Evolutionary conservation across 2,113 vertebrate genomes (phyloP).

Genomic region (Lichenostomus cassidix): DNA sequence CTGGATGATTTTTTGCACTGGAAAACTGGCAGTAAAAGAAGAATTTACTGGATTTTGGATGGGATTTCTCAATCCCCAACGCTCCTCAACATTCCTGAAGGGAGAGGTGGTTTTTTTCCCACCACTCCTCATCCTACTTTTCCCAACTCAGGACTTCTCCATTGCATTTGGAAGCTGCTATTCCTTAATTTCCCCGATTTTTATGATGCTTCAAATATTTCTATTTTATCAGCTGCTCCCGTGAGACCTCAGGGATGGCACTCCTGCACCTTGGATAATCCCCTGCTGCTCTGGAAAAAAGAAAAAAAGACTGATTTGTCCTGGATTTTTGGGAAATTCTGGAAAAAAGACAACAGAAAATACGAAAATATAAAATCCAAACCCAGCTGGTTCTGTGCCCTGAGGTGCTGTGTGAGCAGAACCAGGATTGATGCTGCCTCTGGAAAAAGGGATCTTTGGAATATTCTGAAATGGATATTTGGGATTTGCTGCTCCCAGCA

Average conservation of each 20-base stretch:
- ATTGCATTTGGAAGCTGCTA: not conserved
- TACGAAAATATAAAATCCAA: no score
- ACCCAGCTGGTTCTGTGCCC: no score
- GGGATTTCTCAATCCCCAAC: not conserved
- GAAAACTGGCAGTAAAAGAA: not conserved
- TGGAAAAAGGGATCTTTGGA: no score
- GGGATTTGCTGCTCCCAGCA: not conserved
- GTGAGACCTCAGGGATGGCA: constrained; percentile 4
- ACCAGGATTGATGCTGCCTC: no score
- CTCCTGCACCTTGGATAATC: not conserved
- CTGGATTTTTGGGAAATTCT: no score
- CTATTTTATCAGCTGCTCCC: not conserved
- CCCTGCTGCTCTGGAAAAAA: not conserved
- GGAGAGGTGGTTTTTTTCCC: not conserved
- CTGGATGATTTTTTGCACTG: not conserved
- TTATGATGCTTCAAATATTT: not conserved
- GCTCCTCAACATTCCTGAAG: not conserved
- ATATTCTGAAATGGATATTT: not conserved
- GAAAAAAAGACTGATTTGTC: no score
- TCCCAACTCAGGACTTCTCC: not conserved
- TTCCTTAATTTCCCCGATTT: not conserved
- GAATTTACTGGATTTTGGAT: not conserved
- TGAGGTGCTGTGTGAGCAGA: no score
- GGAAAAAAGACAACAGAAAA: no score
- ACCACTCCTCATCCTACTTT: not conserved